A percentile compares a stretch with the other conserved stretches of the same genome.
Evolutionary conservation across 2,888 invertebrate genomes (phyloP).

Genomic region (Cacoxenus indagator): DNA sequence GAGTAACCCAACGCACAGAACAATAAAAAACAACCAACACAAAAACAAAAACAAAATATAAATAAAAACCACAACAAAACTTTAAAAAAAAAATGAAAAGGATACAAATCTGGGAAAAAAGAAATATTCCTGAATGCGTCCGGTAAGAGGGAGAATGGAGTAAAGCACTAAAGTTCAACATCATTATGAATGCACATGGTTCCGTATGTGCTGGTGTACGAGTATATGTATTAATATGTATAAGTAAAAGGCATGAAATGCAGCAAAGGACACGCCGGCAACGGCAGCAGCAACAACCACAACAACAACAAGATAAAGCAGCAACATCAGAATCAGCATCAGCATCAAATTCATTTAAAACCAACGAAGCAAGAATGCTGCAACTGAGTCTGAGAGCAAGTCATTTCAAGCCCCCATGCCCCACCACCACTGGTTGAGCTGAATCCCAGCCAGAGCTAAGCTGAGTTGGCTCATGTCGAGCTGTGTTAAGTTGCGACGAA

Average conservation of each 20-base stretch:
- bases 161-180: slow-evolving; percentile 26
- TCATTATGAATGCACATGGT: slow-evolving; percentile 34
- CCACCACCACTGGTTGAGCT: too few species aligned
- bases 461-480: too few species aligned
- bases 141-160: not conserved
- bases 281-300: not conserved
- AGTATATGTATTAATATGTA: slow-evolving; percentile 19
- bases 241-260: slow-evolving; percentile 31
- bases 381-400: too few species aligned
- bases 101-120: not conserved
- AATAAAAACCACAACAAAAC: too few species aligned
- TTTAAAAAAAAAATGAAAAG: not conserved
- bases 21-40: not conserved
- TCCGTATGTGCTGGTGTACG: not conserved
- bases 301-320: not conserved
- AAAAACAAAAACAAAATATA: not conserved
- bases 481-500: not conserved
- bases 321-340: too few species aligned
- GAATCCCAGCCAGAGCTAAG: too few species aligned
- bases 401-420: too few species aligned
- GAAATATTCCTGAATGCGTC: not conserved
- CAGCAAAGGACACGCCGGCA: slow-evolving; percentile 35
- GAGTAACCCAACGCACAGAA: slow-evolving; percentile 30
- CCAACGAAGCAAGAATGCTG: too few species aligned
- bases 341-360: too few species aligned